These are phyloP conservation scores for Orius insidiosus DNA, from an alignment of 1,140 invertebrate species.

Conservation along the genomic window DNA sequence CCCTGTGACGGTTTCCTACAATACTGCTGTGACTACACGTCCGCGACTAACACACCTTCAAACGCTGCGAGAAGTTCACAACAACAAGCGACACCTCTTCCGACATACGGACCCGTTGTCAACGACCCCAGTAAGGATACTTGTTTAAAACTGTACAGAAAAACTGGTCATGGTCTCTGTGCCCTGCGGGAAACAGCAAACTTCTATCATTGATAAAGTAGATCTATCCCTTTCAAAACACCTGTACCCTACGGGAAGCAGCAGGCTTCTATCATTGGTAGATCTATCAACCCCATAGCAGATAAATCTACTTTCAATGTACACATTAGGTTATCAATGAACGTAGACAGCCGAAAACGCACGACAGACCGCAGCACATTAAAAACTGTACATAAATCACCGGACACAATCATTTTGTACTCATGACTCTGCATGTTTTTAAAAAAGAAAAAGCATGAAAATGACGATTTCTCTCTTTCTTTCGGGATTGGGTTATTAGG, in stretches of 20 bases:
- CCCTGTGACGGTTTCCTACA: conserved; percentile 65
- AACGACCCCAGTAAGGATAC: conserved; percentile 53
- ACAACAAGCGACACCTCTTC: conserved; percentile 25
- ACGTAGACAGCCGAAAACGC: no score
- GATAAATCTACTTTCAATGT: no score
- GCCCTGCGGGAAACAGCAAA: no score
- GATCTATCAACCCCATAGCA: no score
- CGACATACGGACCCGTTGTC: conserved; percentile 42
- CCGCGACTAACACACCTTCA: conserved; percentile 47
- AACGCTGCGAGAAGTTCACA: conserved; percentile 37
- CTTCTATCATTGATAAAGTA: no score
- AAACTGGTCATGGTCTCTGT: background rate
- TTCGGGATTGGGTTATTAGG: background rate
- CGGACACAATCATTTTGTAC: no score
- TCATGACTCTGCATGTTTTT: background rate
- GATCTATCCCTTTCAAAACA: no score
- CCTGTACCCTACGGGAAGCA: no score
- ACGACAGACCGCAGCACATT: no score
- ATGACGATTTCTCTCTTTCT: background rate
- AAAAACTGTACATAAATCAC: background rate
- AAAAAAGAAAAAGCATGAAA: conserved; percentile 4
- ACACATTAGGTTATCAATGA: no score
- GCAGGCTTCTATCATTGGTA: no score
- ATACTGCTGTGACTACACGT: conserved; percentile 62
- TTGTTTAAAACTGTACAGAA: background rate